Conservation (phyloP, 2,888 invertebrate species). For the Eupithecia insigniata region DNA sequence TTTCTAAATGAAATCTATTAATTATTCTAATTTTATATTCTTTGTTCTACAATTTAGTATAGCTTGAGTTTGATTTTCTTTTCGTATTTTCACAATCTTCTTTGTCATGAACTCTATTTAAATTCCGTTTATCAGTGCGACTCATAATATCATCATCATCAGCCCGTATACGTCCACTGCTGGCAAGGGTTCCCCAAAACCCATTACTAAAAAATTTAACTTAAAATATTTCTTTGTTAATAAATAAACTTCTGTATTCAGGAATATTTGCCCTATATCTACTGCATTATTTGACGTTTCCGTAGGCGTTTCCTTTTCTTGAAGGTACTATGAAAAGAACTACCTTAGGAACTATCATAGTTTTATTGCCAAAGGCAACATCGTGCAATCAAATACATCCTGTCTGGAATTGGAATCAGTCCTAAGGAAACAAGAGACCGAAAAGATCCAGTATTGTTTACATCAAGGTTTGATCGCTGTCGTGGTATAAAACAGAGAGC, state of each 20-base stretch:
- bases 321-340: not conserved
- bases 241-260: not conserved
- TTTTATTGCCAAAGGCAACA: constrained; percentile 1
- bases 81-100: not conserved
- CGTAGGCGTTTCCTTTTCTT: not conserved
- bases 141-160: too few relatives aligned
- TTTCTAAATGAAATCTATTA: not conserved
- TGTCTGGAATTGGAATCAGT: constrained; percentile 5
- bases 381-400: not conserved
- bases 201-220: too few relatives aligned
- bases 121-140: not conserved
- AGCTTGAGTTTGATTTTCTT: too few relatives aligned
- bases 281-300: not conserved
- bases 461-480: constrained; percentile 19
- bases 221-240: too few relatives aligned
- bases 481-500: constrained; percentile 33
- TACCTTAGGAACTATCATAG: not conserved
- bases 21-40: too few relatives aligned
- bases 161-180: too few relatives aligned
- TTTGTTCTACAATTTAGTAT: not conserved
- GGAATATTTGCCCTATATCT: not conserved
- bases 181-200: too few relatives aligned
- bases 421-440: constrained; percentile 8
- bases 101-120: not conserved
- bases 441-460: constrained; percentile 20